Evolutionary conservation across 2,797 vertebrate genomes (phyloP).

Genomic region (Diceros bicornis): DNA sequence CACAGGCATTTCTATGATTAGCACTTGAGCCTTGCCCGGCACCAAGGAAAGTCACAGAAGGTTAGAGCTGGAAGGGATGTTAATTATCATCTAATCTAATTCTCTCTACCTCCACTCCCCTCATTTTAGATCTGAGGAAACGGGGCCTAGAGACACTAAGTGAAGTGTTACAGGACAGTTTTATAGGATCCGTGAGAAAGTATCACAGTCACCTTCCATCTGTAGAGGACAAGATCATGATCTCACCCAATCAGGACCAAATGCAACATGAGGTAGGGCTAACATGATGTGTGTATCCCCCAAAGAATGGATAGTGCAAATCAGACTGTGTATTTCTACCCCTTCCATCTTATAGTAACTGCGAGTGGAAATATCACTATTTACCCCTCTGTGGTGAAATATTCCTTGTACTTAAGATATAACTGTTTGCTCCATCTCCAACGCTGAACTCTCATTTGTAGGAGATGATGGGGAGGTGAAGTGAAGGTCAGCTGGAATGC

Average conservation of each 20-base stretch:
- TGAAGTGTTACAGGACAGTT: not conserved
- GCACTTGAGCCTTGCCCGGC: not conserved
- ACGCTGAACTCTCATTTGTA: not conserved
- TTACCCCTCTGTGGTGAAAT: not conserved
- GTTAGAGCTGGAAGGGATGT: not conserved
- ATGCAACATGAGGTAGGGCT: not conserved
- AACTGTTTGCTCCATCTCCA: slow-evolving; percentile 6
- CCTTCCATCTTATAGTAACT: not conserved
- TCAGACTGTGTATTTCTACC: not conserved
- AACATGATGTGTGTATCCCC: accelerated
- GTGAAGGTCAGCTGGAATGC: not conserved
- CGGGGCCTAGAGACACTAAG: too few species aligned
- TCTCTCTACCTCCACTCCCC: not conserved
- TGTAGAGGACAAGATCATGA: not conserved
- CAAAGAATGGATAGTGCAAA: not conserved
- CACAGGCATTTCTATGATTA: not conserved
- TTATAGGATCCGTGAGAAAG: not conserved
- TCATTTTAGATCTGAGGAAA: not conserved
- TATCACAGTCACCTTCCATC: not conserved
- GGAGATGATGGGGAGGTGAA: not conserved
- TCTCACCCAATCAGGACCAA: not conserved
- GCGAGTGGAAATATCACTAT: not conserved
- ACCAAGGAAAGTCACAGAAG: not conserved
- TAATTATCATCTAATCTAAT: not conserved
- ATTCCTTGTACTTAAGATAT: not conserved